Conservation (phyloP, 2,113 vertebrate species). For the Corythornis vintsioides region DNA sequence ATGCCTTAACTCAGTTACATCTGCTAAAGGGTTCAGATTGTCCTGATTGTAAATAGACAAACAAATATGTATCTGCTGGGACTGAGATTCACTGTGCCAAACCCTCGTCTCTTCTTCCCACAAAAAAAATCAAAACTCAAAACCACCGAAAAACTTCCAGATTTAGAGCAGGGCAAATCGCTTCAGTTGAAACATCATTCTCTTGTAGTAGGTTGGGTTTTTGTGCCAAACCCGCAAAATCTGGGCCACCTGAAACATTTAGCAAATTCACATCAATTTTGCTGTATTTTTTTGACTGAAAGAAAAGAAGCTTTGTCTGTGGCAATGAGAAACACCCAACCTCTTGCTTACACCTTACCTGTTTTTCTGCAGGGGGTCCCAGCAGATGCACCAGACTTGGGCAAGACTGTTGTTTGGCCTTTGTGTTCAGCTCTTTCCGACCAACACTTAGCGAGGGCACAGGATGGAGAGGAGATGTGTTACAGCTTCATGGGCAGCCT, state of each 20-base stretch:
- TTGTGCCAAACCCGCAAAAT: not conserved
- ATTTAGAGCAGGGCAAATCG: not conserved
- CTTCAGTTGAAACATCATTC: not conserved
- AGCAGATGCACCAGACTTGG: not conserved
- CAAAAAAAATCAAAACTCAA: not conserved
- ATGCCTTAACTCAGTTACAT: conserved; percentile 56
- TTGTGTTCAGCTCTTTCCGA: not conserved
- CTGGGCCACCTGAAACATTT: not conserved
- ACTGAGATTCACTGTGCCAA: conserved; percentile 27
- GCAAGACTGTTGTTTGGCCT: not conserved
- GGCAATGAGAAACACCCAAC: not conserved
- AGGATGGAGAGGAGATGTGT: not conserved
- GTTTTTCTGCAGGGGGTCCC: not conserved
- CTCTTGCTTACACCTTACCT: not conserved
- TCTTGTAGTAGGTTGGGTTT: not conserved
- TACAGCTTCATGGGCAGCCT: not conserved
- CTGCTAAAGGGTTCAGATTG: conserved; percentile 27
- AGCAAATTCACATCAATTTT: not conserved
- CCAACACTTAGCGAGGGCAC: accelerated
- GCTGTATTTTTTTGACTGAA: not conserved
- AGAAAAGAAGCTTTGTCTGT: not conserved
- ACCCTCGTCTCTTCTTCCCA: not conserved
- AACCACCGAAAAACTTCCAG: not conserved
- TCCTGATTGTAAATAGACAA: conserved; percentile 32
- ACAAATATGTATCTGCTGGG: conserved; percentile 40